Conservation (phyloP, 2,888 invertebrate genomes). For the Hypena proboscidalis region DNA sequence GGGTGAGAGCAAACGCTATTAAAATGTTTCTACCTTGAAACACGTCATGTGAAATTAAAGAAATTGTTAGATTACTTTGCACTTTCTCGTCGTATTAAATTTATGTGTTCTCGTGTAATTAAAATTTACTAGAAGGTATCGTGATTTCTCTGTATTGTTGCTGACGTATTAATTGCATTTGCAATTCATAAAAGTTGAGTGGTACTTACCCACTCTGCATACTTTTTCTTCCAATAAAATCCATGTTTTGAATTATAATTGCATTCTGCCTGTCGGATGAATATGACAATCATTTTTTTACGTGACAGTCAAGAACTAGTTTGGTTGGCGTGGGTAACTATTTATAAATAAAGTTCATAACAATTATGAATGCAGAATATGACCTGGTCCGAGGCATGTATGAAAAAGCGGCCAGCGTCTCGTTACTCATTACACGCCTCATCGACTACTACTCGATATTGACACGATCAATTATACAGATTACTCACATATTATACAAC, state of each 20-base stretch:
- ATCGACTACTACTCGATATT: conserved; percentile 43
- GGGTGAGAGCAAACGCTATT: conserved; percentile 38
- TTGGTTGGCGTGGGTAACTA: conserved; percentile 18
- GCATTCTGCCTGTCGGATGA: conserved; percentile 15
- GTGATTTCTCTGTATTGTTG: conserved; percentile 36
- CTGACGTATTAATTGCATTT: conserved; percentile 32
- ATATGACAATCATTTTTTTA: conserved; percentile 9
- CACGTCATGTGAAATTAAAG: conserved; percentile 33
- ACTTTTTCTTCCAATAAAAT: conserved; percentile 6
- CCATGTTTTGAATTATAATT: conserved; percentile 15
- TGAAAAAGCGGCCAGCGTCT: conserved; percentile 47
- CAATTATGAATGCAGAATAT: conserved; percentile 28
- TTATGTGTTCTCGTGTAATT: conserved; percentile 21
- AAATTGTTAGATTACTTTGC: conserved; percentile 26
- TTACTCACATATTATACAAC: conserved; percentile 21
- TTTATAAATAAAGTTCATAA: conserved; percentile 20
- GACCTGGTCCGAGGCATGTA: conserved; percentile 33
- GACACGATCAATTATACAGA: conserved; percentile 42
- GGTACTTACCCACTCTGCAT: no score
- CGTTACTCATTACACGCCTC: conserved; percentile 45
- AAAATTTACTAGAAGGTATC: conserved; percentile 22
- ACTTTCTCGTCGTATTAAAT: conserved; percentile 30
- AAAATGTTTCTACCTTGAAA: conserved; percentile 28
- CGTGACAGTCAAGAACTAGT: background rate
- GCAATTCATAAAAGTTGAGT: conserved; percentile 16